phyloP scores from a whole-genome alignment of 2,888 invertebrate species.

The Ptilodon capucinus region DNA sequence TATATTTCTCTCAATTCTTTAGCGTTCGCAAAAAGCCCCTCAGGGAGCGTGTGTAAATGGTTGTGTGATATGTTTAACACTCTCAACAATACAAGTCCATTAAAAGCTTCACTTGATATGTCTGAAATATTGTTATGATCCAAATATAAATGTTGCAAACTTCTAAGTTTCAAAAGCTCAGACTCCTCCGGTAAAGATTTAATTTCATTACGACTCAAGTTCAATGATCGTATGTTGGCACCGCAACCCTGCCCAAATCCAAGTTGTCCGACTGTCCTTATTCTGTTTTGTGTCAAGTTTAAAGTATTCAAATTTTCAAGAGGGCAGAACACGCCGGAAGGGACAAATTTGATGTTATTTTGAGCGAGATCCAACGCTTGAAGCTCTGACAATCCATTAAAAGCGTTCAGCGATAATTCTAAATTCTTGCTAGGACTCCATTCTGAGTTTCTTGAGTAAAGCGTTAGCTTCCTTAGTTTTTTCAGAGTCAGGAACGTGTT shows the following conservation, averaged over 20 bases:
- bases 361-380: conserved; percentile 90
- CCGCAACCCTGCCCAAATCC: conserved; percentile 86
- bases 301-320: conserved; percentile 90
- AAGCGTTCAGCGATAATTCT: conserved; percentile 87
- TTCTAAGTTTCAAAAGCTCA: conserved; percentile 88
- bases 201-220: conserved; percentile 91
- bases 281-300: conserved; percentile 92
- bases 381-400: conserved; percentile 90
- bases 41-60: conserved; percentile 90
- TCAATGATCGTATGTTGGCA: conserved; percentile 88
- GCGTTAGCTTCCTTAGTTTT: conserved; percentile 89
- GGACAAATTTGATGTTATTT: conserved; percentile 91
- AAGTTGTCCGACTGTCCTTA: conserved; percentile 89
- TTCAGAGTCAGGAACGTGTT: conserved; percentile 91
- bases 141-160: conserved; percentile 90
- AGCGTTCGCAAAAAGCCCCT: conserved; percentile 90
- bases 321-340: conserved; percentile 90
- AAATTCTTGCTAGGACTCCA: conserved; percentile 90
- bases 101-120: conserved; percentile 90
- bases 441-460: conserved; percentile 90
- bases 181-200: conserved; percentile 87
- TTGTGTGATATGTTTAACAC: conserved; percentile 94
- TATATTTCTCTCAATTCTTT: conserved; percentile 92
- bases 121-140: conserved; percentile 92
- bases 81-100: conserved; percentile 89